Conservation (phyloP, 2,888 invertebrate genomes). For the Pemphredon lugubris region DNA sequence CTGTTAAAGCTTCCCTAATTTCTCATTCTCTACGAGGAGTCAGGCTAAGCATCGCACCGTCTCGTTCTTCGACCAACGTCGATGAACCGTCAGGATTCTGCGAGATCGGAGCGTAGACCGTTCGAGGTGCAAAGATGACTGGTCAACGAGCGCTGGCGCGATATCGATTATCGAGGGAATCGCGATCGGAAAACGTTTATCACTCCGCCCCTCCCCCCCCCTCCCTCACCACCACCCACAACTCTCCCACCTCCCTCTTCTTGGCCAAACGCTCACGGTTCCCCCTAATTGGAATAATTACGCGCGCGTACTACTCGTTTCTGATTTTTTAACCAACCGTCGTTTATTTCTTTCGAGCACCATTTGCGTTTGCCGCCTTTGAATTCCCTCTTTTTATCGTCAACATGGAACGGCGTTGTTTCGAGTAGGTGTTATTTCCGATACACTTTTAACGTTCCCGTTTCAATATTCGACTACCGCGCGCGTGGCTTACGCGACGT, state of each 20-base stretch:
- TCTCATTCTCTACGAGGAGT: slow-evolving; percentile 53
- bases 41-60: slow-evolving; percentile 26
- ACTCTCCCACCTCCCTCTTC: no score
- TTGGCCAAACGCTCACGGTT: no score
- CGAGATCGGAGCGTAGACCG: slow-evolving; percentile 24
- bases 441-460: background rate
- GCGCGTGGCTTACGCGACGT: slow-evolving; percentile 13
- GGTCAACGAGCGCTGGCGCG: background rate
- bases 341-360: no score
- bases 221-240: no score
- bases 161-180: slow-evolving; percentile 20
- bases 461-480: no score
- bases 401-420: background rate
- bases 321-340: no score
- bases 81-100: slow-evolving; percentile 13
- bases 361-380: background rate
- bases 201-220: slow-evolving; percentile 2
- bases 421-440: background rate
- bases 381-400: background rate
- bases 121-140: slow-evolving; percentile 31
- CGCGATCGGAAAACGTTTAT: background rate
- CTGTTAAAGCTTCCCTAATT: slow-evolving; percentile 73
- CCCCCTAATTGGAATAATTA: no score
- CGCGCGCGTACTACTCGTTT: no score
- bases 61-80: slow-evolving; percentile 19